Conservation (phyloP, 2,113 vertebrate genomes). For the Dipodomys stephensi region DNA sequence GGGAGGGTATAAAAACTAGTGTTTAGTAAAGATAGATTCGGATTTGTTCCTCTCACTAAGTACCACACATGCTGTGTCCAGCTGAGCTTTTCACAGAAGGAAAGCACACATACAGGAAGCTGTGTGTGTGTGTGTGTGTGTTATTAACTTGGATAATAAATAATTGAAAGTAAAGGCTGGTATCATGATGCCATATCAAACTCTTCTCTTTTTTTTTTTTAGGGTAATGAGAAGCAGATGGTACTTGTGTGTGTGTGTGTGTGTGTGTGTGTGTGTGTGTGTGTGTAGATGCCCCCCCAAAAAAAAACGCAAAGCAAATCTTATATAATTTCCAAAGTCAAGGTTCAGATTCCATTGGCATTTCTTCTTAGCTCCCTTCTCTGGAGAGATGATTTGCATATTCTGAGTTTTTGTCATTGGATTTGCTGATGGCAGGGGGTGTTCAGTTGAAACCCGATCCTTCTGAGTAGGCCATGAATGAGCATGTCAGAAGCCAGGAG, state of each 20-base stretch:
- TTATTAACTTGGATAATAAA: conserved; percentile 70
- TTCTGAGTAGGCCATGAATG: conserved; percentile 8
- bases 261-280: no score
- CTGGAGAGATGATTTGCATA: neutral
- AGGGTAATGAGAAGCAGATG: conserved; percentile 74
- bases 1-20: neutral
- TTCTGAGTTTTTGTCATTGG: neutral
- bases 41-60: neutral
- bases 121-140: conserved; percentile 8
- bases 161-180: conserved; percentile 76
- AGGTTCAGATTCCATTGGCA: neutral
- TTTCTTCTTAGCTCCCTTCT: neutral
- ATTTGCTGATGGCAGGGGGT: neutral
- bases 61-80: conserved; percentile 2
- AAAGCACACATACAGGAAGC: conserved; percentile 53
- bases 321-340: conserved; percentile 32
- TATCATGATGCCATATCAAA: conserved; percentile 55
- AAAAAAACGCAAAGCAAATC: conserved; percentile 42
- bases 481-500: neutral
- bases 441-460: neutral
- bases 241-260: conserved; percentile 3
- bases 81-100: conserved; percentile 62
- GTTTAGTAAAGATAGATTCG: neutral
- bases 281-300: conserved; percentile 39
- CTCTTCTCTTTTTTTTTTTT: neutral